A percentile compares a stretch with the other conserved stretches of the same genome.
Evolutionary conservation across 2,797 vertebrate genomes (phyloP).

Genomic region (Poliocrania exsul): DNA sequence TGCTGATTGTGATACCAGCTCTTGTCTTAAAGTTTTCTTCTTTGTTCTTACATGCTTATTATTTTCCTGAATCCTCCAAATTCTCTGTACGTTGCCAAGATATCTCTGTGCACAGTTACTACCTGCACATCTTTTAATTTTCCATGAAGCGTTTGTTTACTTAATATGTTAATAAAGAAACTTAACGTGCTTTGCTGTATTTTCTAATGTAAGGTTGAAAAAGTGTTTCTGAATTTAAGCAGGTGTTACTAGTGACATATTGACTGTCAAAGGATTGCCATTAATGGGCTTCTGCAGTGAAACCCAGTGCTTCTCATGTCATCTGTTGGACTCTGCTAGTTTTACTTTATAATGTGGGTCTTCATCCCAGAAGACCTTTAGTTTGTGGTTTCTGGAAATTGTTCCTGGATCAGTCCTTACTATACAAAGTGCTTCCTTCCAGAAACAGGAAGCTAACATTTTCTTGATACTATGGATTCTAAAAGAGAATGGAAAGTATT

Average conservation of each 20-base stretch:
- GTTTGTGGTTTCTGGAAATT: neutral
- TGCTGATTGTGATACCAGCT: neutral
- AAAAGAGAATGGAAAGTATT: neutral
- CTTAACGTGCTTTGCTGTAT: fast-evolving
- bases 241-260: neutral
- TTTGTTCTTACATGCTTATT: neutral
- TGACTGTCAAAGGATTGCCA: neutral
- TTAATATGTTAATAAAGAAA: neutral
- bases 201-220: neutral
- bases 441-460: neutral
- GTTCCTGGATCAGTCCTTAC: neutral
- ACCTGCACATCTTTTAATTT: neutral
- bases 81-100: neutral
- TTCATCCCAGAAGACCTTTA: neutral
- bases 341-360: neutral
- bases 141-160: neutral
- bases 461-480: neutral
- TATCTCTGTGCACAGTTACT: neutral
- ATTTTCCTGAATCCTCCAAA: neutral
- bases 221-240: neutral
- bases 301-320: neutral
- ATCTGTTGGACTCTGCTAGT: neutral
- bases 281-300: neutral
- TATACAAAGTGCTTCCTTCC: neutral
- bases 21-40: neutral